Evolutionary conservation across 2,888 invertebrate species (phyloP).

Genomic region (Sinotaia quadrata): DNA sequence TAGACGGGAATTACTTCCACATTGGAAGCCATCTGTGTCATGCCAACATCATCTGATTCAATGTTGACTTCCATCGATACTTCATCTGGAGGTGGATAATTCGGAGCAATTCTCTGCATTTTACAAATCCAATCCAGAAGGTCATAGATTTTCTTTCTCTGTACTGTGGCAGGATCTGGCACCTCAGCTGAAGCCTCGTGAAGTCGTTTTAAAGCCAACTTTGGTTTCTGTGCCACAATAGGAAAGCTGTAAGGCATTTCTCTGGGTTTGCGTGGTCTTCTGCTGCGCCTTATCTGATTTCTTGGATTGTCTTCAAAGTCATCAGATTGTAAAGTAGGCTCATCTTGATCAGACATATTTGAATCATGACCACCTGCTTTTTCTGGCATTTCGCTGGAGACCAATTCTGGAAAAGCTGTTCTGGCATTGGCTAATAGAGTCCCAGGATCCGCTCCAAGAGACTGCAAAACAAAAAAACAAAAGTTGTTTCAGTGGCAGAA

Average conservation of each 20-base stretch:
- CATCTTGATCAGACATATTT: neutral
- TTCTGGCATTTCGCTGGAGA: neutral
- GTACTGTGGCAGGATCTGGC: neutral
- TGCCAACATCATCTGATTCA: neutral
- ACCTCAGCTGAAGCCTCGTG: neutral
- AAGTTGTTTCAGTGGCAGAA: neutral
- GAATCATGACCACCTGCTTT: neutral
- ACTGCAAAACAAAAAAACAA: neutral
- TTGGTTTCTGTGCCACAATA: too few relatives aligned
- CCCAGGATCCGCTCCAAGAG: constrained; percentile 7
- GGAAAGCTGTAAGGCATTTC: too few relatives aligned
- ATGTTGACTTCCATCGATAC: neutral
- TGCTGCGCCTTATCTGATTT: constrained; percentile 4
- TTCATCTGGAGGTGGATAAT: neutral
- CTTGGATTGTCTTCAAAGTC: neutral
- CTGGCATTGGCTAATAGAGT: neutral
- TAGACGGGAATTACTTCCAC: too few relatives aligned
- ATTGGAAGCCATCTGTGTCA: neutral
- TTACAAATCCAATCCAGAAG: constrained; percentile 15
- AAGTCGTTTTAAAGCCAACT: too few relatives aligned
- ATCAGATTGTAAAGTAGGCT: neutral
- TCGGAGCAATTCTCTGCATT: neutral
- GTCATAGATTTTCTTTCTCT: constrained; percentile 3
- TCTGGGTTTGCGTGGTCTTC: neutral
- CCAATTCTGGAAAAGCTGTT: constrained; percentile 11